Conservation (phyloP, 2,113 vertebrate species). For the Sylvia atricapilla region DNA sequence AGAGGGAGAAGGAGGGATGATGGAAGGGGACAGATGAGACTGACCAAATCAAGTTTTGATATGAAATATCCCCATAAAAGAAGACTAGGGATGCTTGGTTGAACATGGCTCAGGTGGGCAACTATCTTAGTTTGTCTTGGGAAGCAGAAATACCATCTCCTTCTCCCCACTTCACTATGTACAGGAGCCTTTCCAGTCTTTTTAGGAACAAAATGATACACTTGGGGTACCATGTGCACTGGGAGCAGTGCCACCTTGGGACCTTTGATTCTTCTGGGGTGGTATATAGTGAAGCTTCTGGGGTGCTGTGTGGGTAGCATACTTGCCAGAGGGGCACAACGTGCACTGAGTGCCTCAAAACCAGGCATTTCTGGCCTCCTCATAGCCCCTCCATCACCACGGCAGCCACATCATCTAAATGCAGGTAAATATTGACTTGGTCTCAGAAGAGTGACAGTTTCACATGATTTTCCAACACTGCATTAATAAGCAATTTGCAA, state of each 20-base stretch:
- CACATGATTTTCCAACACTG: neutral
- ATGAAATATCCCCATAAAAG: neutral
- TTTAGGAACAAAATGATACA: neutral
- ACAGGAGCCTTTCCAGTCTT: neutral
- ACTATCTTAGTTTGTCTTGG: neutral
- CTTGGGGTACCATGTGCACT: neutral
- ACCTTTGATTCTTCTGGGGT: neutral
- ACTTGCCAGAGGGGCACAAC: neutral
- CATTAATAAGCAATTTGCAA: constrained; percentile 41
- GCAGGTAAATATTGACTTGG: constrained; percentile 36
- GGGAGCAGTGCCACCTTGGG: neutral
- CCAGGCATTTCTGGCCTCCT: neutral
- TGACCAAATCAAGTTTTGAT: neutral
- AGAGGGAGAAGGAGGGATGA: neutral
- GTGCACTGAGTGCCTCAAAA: neutral
- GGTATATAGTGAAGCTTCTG: neutral
- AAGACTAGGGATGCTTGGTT: neutral
- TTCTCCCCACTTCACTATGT: neutral
- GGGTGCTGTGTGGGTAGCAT: neutral
- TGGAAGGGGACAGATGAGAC: neutral
- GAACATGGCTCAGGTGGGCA: neutral
- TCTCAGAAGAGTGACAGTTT: neutral
- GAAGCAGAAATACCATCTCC: neutral
- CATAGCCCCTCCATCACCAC: neutral
- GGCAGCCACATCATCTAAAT: neutral